Evolutionary conservation across 2,888 invertebrate species (phyloP).

Genomic region (Spilarctia lutea): DNA sequence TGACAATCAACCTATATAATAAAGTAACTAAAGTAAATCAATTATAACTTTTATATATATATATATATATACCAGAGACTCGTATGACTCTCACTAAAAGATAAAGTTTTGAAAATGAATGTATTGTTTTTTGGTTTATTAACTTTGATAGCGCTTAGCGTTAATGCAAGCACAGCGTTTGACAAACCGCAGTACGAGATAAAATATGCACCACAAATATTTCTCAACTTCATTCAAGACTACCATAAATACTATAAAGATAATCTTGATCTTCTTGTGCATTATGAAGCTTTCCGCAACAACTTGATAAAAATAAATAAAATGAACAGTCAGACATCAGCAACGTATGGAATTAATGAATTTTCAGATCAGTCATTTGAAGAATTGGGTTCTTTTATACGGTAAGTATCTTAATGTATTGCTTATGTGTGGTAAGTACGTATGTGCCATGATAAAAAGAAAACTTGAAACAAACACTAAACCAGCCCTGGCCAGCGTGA

Average conservation of each 20-base stretch:
- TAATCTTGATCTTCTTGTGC: slow-evolving; percentile 11
- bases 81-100: background rate
- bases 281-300: slow-evolving; percentile 26
- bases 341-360: slow-evolving; percentile 11
- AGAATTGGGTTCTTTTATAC: background rate
- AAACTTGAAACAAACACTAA: background rate
- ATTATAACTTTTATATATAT: background rate
- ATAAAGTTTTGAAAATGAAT: background rate
- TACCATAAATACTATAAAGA: slow-evolving; percentile 23
- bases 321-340: background rate
- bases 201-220: slow-evolving; percentile 25
- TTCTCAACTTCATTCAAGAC: slow-evolving; percentile 19
- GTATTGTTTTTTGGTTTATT: background rate
- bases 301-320: slow-evolving; percentile 7
- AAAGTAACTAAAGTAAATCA: background rate
- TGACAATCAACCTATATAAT: slow-evolving; percentile 2
- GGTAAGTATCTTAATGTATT: slow-evolving; percentile 16
- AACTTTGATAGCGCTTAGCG: background rate
- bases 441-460: background rate
- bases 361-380: slow-evolving; percentile 19
- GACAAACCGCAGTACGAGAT: slow-evolving; percentile 14
- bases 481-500: no score
- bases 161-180: background rate
- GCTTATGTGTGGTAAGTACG: background rate
- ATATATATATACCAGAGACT: background rate